A percentile compares a stretch with the other conserved stretches of the same genome.
phyloP scores from a whole-genome alignment of 1,140 invertebrate species.

The Ladona fulva region DNA sequence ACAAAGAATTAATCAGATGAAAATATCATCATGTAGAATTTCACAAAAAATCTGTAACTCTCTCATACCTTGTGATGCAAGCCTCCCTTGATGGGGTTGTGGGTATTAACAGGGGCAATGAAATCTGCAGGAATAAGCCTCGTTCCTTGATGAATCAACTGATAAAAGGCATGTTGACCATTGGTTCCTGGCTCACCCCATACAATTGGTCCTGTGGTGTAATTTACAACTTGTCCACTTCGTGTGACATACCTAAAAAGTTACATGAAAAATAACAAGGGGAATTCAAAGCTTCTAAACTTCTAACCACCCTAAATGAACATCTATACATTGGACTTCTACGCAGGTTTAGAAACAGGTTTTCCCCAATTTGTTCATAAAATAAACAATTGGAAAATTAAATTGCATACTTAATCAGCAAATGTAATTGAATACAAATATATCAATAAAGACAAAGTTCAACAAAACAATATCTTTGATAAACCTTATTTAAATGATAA shows the following conservation, averaged over 20 bases:
- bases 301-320: too few relatives aligned
- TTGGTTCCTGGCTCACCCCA: constrained; percentile 99
- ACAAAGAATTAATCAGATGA: neutral
- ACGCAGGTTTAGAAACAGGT: too few relatives aligned
- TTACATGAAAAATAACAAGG: too few relatives aligned
- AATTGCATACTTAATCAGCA: too few relatives aligned
- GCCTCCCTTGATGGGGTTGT: constrained; percentile 79
- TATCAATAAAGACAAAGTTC: too few relatives aligned
- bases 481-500: too few relatives aligned
- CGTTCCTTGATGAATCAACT: constrained; percentile 86
- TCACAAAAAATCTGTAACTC: neutral
- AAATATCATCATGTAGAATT: neutral
- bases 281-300: too few relatives aligned
- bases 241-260: constrained; percentile 50
- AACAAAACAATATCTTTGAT: too few relatives aligned
- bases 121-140: constrained; percentile 95
- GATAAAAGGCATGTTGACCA: constrained; percentile 98
- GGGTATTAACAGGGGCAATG: constrained; percentile 84
- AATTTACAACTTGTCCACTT: constrained; percentile 62
- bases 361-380: too few relatives aligned
- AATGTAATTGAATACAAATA: too few relatives aligned
- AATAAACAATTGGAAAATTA: too few relatives aligned
- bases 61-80: constrained; percentile 53
- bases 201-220: constrained; percentile 83
- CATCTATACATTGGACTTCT: too few relatives aligned